Conservation (phyloP, 2,113 vertebrate genomes). For the Dunckerocampus dactyliophorus region DNA sequence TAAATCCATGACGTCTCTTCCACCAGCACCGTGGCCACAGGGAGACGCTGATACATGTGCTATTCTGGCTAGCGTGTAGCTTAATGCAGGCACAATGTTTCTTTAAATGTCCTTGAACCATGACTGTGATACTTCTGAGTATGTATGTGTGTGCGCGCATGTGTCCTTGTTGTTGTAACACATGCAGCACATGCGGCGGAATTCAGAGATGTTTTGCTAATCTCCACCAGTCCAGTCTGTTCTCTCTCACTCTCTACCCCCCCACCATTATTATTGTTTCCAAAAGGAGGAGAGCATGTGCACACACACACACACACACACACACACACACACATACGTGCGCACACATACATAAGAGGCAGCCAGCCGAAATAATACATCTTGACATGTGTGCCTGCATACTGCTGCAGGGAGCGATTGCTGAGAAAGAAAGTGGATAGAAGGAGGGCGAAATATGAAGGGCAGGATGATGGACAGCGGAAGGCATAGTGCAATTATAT, state of each 20-base stretch:
- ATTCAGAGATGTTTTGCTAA: conserved; percentile 38
- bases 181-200: conserved; percentile 4
- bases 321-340: conserved; percentile 1
- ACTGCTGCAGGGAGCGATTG: conserved; percentile 57
- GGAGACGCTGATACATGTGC: too few species aligned
- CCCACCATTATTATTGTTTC: conserved; percentile 30
- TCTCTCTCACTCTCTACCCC: conserved; percentile 3
- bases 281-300: conserved; percentile 36
- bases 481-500: conserved; percentile 59
- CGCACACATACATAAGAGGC: conserved; percentile 44
- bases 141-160: background rate
- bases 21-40: too few species aligned
- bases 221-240: conserved; percentile 19
- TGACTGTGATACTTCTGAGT: conserved; percentile 27
- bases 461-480: conserved; percentile 64
- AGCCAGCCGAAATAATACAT: conserved; percentile 69
- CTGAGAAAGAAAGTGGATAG: conserved; percentile 49
- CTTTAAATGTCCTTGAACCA: conserved; percentile 59
- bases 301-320: conserved; percentile 2
- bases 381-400: conserved; percentile 71
- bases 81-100: background rate
- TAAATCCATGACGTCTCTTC: too few species aligned
- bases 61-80: too few species aligned
- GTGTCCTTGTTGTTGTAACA: background rate
- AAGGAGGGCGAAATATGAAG: conserved; percentile 55